Evolutionary conservation across 2,888 invertebrate species (phyloP).

Genomic region (Lottia gigantea): DNA sequence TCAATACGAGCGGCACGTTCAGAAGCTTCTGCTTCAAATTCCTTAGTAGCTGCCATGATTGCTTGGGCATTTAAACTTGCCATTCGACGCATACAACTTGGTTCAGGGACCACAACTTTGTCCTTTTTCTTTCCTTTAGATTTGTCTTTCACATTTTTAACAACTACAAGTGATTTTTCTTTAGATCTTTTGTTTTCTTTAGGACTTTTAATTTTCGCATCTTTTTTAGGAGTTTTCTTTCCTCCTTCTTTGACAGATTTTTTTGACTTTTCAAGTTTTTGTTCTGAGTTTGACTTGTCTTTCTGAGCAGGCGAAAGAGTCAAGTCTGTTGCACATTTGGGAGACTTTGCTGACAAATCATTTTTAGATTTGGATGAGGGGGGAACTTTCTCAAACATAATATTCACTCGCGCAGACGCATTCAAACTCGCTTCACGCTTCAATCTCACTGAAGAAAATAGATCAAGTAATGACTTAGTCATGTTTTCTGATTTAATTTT

Average conservation of each 20-base stretch:
- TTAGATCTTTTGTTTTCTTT: conserved; percentile 13
- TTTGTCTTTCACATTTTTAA: conserved; percentile 18
- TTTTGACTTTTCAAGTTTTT: conserved; percentile 9
- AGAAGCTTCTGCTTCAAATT: conserved; percentile 18
- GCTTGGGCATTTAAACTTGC: conserved; percentile 33
- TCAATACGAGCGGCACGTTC: conserved; percentile 30
- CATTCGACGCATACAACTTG: conserved; percentile 18
- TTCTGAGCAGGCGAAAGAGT: background rate
- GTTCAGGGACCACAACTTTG: conserved; percentile 4
- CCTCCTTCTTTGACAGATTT: conserved; percentile 4
- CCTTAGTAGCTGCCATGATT: conserved; percentile 26
- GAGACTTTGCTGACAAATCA: background rate
- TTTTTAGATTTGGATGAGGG: conserved; percentile 28
- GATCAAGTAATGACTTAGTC: conserved; percentile 24
- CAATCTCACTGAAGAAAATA: conserved; percentile 33
- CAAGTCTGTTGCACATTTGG: background rate
- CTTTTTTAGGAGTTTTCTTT: conserved; percentile 24
- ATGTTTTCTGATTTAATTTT: conserved; percentile 17
- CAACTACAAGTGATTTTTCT: background rate
- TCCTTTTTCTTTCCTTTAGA: conserved; percentile 17
- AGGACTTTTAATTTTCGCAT: conserved; percentile 1
- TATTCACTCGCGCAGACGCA: conserved; percentile 54
- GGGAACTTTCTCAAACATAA: conserved; percentile 47
- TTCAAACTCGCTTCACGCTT: conserved; percentile 59
- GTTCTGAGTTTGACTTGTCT: background rate